Evolutionary conservation across 2,888 invertebrate genomes (phyloP), one percentile per base, ranked within the genome.

Genomic region (Acrocera orbiculus): DNA sequence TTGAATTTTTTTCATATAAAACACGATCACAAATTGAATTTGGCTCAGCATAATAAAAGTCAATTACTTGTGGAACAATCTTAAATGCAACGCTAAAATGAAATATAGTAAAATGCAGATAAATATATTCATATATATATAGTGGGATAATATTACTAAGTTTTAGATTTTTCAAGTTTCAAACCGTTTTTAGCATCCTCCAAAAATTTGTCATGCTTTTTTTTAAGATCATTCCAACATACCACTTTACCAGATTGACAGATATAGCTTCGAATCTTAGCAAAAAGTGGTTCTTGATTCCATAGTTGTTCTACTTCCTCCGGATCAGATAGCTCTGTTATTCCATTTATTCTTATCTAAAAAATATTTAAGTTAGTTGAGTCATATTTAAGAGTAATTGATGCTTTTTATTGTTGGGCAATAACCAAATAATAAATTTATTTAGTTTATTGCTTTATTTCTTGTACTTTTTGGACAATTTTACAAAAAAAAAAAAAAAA

Each of bases 21-120:
- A 58, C 38, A 11, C 58, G 48, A 43, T 57, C 59, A n/a, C 52
- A 54, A 13, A 57, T 50, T 32, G 45, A 37, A 8, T 42, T 39
- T 3, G 28, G 7, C 19, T 47, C 45, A 16, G 20, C 14, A 24
- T 50, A 53, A n/a, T 55, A 49, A 32, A 57, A 57, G 27, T 57
- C 59, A 47, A 56, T 53, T 13, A 44, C 40, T 19, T 46, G 43
- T 2, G 58, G 46, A 9, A 46, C 28, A n/a, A 58, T 47, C 34
- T 51, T 49, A 17, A 56, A 53, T 7, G 47, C 57, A 17, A 56
- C 56, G 37, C 56, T 57, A 36, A 4, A 31, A 36, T 17, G 11
- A 30, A 24, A 14, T 26, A 26, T 14, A 2, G 19, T 6, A 19
- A 19, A 15, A 32, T 16, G 10, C 4, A 13, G 15, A 3, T 16